Evolutionary conservation across 2,888 invertebrate species (phyloP).

Genomic region (Spodoptera exigua): DNA sequence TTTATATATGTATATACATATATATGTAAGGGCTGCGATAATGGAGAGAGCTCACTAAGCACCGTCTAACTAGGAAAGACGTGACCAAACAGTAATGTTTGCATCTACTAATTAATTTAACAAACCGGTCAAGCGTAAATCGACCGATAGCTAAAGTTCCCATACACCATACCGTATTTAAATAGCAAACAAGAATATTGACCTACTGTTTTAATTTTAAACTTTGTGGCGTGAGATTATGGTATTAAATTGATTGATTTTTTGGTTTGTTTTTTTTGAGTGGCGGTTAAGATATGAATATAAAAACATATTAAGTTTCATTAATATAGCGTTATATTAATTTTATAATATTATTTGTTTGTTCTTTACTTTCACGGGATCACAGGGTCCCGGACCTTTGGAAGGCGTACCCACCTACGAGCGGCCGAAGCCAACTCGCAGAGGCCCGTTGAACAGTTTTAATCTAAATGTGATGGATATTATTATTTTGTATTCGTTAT

Average conservation of each 20-base stretch:
- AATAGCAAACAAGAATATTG: slow-evolving; percentile 36
- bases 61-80: slow-evolving; percentile 42
- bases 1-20: too few relatives aligned
- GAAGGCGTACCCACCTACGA: too few relatives aligned
- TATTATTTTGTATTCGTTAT: too few relatives aligned
- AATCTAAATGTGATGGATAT: too few relatives aligned
- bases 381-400: too few relatives aligned
- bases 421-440: too few relatives aligned
- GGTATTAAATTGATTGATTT: slow-evolving; percentile 1
- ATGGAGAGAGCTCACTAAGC: slow-evolving; percentile 24
- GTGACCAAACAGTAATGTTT: slow-evolving; percentile 60
- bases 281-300: background rate
- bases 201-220: slow-evolving; percentile 42
- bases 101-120: slow-evolving; percentile 59
- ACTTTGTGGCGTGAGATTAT: slow-evolving; percentile 20
- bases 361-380: too few relatives aligned
- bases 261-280: slow-evolving; percentile 1
- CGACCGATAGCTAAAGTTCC: slow-evolving; percentile 46
- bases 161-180: slow-evolving; percentile 40
- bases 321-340: background rate
- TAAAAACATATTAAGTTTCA: background rate
- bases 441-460: too few relatives aligned
- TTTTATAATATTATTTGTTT: background rate
- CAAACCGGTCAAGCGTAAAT: slow-evolving; percentile 56
- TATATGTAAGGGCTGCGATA: slow-evolving; percentile 34